phyloP scores from a whole-genome alignment of 1,140 invertebrate genomes.

The Pachyrhynchus sulphureomaculatus region DNA sequence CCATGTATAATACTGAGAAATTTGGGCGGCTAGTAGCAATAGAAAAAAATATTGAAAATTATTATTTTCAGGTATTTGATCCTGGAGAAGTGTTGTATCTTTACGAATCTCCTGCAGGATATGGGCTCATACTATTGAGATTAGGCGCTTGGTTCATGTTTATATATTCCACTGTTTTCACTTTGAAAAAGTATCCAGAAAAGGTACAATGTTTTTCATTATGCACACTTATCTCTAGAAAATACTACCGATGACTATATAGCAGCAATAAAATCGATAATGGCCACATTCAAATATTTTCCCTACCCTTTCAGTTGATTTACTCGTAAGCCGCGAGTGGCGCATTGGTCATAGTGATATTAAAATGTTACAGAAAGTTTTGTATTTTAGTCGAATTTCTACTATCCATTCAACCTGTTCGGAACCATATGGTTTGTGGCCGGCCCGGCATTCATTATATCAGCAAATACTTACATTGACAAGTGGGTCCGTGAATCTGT shows the following conservation, averaged over 20 bases:
- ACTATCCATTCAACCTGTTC: conserved; percentile 75
- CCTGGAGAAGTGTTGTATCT: conserved; percentile 85
- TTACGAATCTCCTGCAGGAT: conserved; percentile 87
- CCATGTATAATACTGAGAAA: background rate
- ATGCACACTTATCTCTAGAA: no score
- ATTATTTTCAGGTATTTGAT: conserved; percentile 72
- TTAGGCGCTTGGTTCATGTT: conserved; percentile 83
- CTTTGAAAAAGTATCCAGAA: conserved; percentile 78
- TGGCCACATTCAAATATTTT: no score
- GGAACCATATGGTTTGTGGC: conserved; percentile 82
- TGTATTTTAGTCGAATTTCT: conserved; percentile 66
- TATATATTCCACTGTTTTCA: conserved; percentile 78
- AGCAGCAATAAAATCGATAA: no score
- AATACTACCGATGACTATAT: no score
- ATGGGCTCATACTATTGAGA: conserved; percentile 75
- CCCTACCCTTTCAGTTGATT: no score
- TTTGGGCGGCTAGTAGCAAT: background rate
- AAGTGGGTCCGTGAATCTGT: conserved; percentile 91
- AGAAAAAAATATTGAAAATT: background rate
- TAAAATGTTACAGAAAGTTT: no score
- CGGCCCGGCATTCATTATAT: conserved; percentile 75
- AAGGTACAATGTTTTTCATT: no score
- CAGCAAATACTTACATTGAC: conserved; percentile 80
- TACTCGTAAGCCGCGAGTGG: no score
- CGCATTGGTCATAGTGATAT: no score